These are phyloP conservation scores for Hyperoplus lanceolatus DNA, from an alignment of 2,797 vertebrate species.

Conservation along the genomic window DNA sequence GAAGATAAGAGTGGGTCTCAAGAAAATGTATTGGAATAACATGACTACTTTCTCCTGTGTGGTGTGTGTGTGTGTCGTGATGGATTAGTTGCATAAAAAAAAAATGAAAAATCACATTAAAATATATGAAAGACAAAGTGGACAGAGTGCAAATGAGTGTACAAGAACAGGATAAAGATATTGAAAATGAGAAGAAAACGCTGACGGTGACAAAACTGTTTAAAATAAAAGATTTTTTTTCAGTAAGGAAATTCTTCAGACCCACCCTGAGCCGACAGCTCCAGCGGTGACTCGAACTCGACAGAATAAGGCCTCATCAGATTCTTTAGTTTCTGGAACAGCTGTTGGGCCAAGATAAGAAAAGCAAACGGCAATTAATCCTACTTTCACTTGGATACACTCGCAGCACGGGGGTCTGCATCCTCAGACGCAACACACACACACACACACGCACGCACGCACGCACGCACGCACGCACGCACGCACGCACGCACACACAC, in stretches of 20 bases:
- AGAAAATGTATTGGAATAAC: neutral
- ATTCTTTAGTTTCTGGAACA: conserved; percentile 98
- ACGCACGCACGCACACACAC: conserved; percentile 5
- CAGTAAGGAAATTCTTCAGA: conserved; percentile 8
- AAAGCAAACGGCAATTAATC: conserved; percentile 66
- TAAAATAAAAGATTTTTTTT: too few relatives aligned
- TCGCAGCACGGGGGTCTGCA: conserved; percentile 38
- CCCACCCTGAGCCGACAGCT: conserved; percentile 98
- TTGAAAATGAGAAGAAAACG: neutral
- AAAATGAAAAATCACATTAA: neutral
- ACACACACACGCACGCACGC: neutral
- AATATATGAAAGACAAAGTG: neutral
- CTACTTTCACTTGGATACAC: conserved; percentile 38
- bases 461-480: conserved; percentile 6
- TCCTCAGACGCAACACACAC: conserved; percentile 37
- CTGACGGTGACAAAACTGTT: too few relatives aligned
- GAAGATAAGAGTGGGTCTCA: neutral
- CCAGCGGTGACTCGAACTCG: conserved; percentile 96
- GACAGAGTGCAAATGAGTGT: neutral
- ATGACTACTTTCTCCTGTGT: neutral
- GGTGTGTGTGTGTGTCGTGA: conserved; percentile 6
- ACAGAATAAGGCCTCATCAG: conserved; percentile 98
- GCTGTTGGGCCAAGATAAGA: conserved; percentile 88
- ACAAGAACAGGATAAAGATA: neutral
- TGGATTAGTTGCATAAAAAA: neutral